Evolutionary conservation across 1,140 invertebrate genomes (phyloP), one percentile per base, ranked within the genome.

Genomic region (Drosophila athabasca): DNA sequence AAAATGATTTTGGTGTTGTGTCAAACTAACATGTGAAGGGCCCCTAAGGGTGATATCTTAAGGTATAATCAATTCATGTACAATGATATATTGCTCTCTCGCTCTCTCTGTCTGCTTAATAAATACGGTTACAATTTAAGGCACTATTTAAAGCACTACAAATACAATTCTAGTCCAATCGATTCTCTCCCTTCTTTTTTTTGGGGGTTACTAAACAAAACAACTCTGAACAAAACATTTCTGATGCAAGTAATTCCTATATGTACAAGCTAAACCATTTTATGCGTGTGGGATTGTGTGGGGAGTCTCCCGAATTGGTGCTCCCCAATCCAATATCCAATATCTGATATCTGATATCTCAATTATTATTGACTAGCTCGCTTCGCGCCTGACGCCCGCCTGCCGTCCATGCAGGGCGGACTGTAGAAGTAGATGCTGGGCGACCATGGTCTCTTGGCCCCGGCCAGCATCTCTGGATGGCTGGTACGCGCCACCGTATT

Each of bases 381-480:
- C 46, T 59, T 44, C 6, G 29, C 48, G 61, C 13, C 41, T 26
- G 31, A 13, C 35, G 35, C 2, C 11, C 3, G 35, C 35, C 2
- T 39, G 35, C 13, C 11, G 35, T 11, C 35, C 35, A 39, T 4
- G 26, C 57, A 69, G 35, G 85, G 87, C 29, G 85, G 85, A 75
- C 87, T 69, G 44, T 91, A 91, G 17, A 80, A 74, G 60, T 53
- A 91, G 55, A 90, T 49, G 61, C 87, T 83, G 41, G 90, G 83
- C 51, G 46, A 41, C 90, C 90, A 91, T 6, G 79, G 76, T 46
- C 59, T 58, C 45, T 45, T 46, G 8, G 83, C 64, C 19, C 83
- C 83, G 24, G 70, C 83, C 24, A 24, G 9, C 67, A 88, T 9
- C 29, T 88, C 76, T 2, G 83, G 83, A 65, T 88, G 49, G 6